Conservation (phyloP, 2,888 invertebrate species). For the Crocallis elinguaria region DNA sequence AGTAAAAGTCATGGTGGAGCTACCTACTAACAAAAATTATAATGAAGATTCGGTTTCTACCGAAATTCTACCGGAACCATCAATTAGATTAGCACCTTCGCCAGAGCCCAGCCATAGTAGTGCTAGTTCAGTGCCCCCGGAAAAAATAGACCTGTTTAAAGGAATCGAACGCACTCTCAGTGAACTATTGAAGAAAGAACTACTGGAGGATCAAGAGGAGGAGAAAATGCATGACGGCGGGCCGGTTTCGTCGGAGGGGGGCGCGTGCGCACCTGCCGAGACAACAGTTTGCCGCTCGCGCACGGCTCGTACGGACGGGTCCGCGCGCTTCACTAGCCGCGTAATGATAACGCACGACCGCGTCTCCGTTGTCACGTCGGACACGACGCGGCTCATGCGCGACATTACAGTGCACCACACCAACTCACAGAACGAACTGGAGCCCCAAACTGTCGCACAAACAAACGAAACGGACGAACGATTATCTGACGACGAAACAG, state of each 20-base stretch:
- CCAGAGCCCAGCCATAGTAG: constrained; percentile 62
- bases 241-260: constrained; percentile 79
- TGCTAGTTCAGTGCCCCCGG: constrained; percentile 52
- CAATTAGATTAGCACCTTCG: constrained; percentile 65
- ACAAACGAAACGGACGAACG: constrained; percentile 73
- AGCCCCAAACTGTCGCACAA: constrained; percentile 55
- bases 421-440: constrained; percentile 84
- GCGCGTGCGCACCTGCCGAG: constrained; percentile 79
- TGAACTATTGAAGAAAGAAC: constrained; percentile 84
- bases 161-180: constrained; percentile 82
- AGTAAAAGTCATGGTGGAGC: constrained; percentile 69
- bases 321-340: constrained; percentile 93
- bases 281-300: constrained; percentile 82
- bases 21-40: constrained; percentile 57
- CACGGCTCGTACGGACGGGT: constrained; percentile 82
- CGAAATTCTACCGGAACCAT: constrained; percentile 52
- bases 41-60: constrained; percentile 48
- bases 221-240: constrained; percentile 75
- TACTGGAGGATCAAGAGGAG: constrained; percentile 76
- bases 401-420: constrained; percentile 88
- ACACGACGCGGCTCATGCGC: constrained; percentile 89
- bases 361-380: constrained; percentile 90
- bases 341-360: constrained; percentile 94
- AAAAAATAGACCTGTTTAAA: constrained; percentile 81
- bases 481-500: constrained; percentile 74